Evolutionary conservation across 2,113 vertebrate species (phyloP), one percentile per base, ranked within the genome.

Genomic region (Rhinopithecus roxellana): DNA sequence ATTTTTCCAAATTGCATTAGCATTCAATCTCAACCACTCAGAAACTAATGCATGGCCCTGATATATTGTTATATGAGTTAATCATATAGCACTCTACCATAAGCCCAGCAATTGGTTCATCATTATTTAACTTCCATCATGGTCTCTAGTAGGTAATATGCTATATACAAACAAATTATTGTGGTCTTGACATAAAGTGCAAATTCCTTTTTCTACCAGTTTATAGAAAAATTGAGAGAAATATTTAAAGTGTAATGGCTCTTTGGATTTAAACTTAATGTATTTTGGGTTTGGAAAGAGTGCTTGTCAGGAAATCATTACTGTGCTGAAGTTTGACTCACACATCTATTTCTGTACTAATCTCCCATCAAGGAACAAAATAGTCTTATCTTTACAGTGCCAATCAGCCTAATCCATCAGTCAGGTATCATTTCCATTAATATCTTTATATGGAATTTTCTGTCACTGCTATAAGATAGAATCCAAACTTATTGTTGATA

Each of bases 271-370:
- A 98, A 97, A 96, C n/a, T 97, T 88, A 90, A 92, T 90, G 64
- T 94, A 92, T 93, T 96, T 95, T 88, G 77, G 93, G 64, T 94
- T 95, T 94, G 61, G 96, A 97, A 92, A 96, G 90, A 79, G 64
- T 45, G 48, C 90, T 84, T 96, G 94, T 97, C 98, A 98, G 95
- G 94, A 97, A 98, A 85, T 97, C 78, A 84, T 95, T 94, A 67
- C 57, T 52, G 32, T 88, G 64, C 64, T 78, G 90, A 97, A 85
- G 80, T 96, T 97, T 97, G 97, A 98, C 97, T 98, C 98, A 97
- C 89, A 94, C 77, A 61, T 96, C 98, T 98, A 98, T 98, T 98
- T 98, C 88, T 97, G 96, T 92, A 95, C 95, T 96, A 95, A 97
- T 95, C 90, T 97, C 93, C 97, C 95, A 98, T 96, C 95, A 98